Conservation (phyloP, 64 coral and sea anemone genomes). For the Trachythela sp. region DNA sequence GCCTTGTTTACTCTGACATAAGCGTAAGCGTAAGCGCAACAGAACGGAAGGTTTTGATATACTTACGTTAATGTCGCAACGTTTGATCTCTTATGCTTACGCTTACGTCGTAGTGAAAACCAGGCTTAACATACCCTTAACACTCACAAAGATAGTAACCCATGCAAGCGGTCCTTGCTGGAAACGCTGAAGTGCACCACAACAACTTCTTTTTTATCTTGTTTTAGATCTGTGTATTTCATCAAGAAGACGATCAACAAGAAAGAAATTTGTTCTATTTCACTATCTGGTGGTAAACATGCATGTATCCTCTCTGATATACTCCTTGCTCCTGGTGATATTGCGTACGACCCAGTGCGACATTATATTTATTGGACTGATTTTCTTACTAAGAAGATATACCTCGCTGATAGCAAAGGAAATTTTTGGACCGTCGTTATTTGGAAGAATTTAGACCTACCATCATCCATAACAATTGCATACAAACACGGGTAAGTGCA, state of each 20-base stretch:
- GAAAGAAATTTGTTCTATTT: not conserved
- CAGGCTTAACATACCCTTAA: too few species aligned
- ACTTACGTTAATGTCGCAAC: too few species aligned
- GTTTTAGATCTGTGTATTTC: not conserved
- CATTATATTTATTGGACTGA: constrained; percentile 8
- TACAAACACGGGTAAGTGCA: constrained; percentile 10
- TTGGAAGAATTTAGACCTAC: not conserved
- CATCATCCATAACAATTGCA: not conserved
- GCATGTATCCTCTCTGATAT: not conserved
- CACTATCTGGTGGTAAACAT: not conserved
- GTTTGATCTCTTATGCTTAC: too few species aligned
- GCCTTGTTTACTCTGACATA: too few species aligned
- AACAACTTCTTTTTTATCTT: not conserved
- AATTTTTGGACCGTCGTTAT: not conserved
- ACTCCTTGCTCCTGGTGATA: not conserved
- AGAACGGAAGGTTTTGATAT: too few species aligned
- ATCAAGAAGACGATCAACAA: not conserved
- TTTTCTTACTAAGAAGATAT: not conserved
- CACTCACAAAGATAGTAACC: too few species aligned
- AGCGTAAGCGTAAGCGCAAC: too few species aligned
- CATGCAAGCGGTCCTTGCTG: too few species aligned
- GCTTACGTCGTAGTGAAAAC: too few species aligned
- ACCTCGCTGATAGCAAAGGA: not conserved
- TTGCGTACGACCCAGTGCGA: not conserved
- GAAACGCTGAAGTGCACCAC: too few species aligned